Evolutionary conservation across 2,113 vertebrate genomes (phyloP), one percentile per base, ranked within the genome.

Genomic region (Alligator mississippiensis): DNA sequence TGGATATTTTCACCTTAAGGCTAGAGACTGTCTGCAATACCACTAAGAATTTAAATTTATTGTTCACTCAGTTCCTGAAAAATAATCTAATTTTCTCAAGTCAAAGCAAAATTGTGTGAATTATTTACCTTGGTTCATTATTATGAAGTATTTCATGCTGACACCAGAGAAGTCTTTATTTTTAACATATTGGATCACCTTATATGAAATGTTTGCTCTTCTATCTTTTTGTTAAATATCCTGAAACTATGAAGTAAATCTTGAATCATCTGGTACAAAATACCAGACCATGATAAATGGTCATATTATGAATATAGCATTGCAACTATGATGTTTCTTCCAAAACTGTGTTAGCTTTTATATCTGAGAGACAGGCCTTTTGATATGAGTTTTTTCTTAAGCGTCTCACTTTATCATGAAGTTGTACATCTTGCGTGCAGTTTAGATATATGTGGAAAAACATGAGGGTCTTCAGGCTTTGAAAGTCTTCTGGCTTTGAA

Each of bases 321-420:
- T 94, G 90, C 95, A 96, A 97, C 89, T 64, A 88, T 55, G 83
- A 16, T 83, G 64, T 90, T 97, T 95, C 94, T 97, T 95, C 91
- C 91, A 90, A 79, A 83, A 91, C 25, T 94, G 90, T 90, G 72
- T 98, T 98, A 97, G 97, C 96, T 97, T 95, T 93, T 96, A 95
- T 97, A 97, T 97, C 93, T 82, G 75, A 97, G 90, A 82, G 93
- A 83, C 60, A 78, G 54, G 76, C 54, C 66, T 93, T 93, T 80
- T 70, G 11, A 62, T 91, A 66, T 3, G 58, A 93, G 62, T 83
- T 90, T 89, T 88, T 80, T 84, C 47, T 78, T 88, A 84, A 92
- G 86, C 89, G 62, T 30, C 70, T 96, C 94, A 89, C 54, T 89
- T 87, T 60, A 22, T 79, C 84, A 85, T 84, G 88, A 94, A 64